phyloP scores from a whole-genome alignment of 2,888 invertebrate genomes.

The Eilema sororculum region DNA sequence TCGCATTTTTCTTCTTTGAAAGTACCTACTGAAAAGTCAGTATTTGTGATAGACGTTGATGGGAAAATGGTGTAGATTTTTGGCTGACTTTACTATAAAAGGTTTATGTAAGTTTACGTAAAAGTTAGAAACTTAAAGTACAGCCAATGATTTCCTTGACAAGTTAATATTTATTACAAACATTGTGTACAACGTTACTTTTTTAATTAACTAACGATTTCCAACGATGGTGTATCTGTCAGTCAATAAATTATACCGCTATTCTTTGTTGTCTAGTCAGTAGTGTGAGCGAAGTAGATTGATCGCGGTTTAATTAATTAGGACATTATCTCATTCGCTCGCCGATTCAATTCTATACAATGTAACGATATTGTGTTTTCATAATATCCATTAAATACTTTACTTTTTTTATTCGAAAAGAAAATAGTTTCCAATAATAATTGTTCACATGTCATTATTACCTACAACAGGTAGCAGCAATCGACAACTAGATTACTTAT shows the following conservation, averaged over 20 bases:
- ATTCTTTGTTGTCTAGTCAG: no score
- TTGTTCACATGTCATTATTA: background rate
- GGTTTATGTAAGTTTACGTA: background rate
- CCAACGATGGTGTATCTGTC: no score
- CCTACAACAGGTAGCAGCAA: no score
- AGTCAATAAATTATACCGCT: no score
- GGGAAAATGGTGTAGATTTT: background rate
- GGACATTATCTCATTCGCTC: background rate
- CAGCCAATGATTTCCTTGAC: no score
- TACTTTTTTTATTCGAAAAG: no score
- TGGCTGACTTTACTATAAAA: background rate
- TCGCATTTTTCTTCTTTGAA: background rate
- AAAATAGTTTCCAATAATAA: no score
- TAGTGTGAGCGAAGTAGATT: background rate
- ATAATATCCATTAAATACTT: background rate
- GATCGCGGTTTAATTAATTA: background rate
- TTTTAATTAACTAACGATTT: no score
- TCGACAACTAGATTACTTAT: no score
- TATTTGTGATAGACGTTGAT: background rate
- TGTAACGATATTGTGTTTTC: background rate
- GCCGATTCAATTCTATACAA: background rate
- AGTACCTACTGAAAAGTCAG: background rate
- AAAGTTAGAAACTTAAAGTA: background rate
- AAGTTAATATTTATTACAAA: no score
- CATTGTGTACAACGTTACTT: no score